Evolutionary conservation across 2,113 vertebrate genomes (phyloP), one percentile per base, ranked within the genome.

Genomic region (Coregonus clupeaformis): DNA sequence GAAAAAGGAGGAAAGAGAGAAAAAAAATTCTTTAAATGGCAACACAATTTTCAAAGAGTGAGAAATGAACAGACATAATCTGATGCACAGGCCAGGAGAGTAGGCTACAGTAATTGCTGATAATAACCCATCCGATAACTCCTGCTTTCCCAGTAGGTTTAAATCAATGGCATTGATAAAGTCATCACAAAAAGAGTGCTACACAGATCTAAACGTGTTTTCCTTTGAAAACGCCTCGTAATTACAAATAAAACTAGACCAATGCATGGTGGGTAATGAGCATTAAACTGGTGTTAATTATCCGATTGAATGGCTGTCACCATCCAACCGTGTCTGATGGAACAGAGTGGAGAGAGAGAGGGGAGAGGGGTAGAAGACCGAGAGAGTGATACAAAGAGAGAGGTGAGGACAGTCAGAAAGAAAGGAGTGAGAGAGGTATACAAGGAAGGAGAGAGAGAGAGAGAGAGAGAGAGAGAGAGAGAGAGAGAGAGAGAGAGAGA

Each of bases 241-340:
- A 90, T 91, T 89, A 84, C 89, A 87, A 91, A 89, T 89, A 87
- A 91, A 89, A 91, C 76, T 80, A 84, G 89, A 90, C 88, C 90
- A 89, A 92, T 84, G 87, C 89, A 85, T 90, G 84, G 80, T 72
- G 78, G 83, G 87, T 92, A 93, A 93, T 92, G 91, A 91, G 86
- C 85, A 85, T 89, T 93, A 90, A 92, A 90, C 80, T 80, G 86
- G 82, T 86, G 85, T 87, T 93, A 91, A 93, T 93, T 93, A 91
- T 90, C 88, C 90, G 88, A 92, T 90, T 92, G 87, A 92, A 89
- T 88, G 89, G 83, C 90, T 93, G 91, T 92, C 89, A 90, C 86
- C 81, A 87, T 88, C 84, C 89, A 87, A 90, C 84, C 82, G 72
- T 84, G 87, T 84, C 86, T 92, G 88, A 92, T 88, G 85, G 86